Evolutionary conservation across 2,113 vertebrate species (phyloP).

Genomic region (Percina caprodes): DNA sequence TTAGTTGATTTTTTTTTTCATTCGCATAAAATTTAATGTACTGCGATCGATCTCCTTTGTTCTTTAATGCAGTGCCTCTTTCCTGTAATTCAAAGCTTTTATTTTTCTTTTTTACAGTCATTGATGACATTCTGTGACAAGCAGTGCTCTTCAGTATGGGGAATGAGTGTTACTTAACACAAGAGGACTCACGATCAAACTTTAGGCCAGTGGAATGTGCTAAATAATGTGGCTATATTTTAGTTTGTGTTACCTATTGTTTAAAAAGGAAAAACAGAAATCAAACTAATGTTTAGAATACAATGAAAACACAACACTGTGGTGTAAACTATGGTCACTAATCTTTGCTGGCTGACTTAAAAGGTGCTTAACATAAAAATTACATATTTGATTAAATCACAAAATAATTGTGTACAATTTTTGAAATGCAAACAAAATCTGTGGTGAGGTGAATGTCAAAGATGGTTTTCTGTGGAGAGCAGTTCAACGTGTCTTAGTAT

Average conservation of each 20-base stretch:
- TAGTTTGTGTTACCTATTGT: neutral
- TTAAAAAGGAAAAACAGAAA: neutral
- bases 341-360: neutral
- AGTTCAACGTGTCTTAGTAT: neutral
- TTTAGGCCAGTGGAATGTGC: neutral
- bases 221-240: neutral
- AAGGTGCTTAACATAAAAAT: neutral
- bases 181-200: neutral
- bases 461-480: neutral
- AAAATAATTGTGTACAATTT: neutral
- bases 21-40: constrained; percentile 90
- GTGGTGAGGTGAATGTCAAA: neutral
- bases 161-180: constrained; percentile 24
- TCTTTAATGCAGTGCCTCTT: constrained; percentile 89
- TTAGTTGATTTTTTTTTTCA: constrained; percentile 88
- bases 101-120: constrained; percentile 78
- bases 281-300: neutral
- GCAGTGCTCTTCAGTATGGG: constrained; percentile 60
- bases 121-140: constrained; percentile 86
- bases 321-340: neutral
- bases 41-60: constrained; percentile 89
- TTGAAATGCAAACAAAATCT: neutral
- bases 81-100: constrained; percentile 88
- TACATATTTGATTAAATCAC: neutral
- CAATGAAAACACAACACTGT: neutral